Conservation (phyloP, 1,140 invertebrate genomes). For the Tribolium castaneum region DNA sequence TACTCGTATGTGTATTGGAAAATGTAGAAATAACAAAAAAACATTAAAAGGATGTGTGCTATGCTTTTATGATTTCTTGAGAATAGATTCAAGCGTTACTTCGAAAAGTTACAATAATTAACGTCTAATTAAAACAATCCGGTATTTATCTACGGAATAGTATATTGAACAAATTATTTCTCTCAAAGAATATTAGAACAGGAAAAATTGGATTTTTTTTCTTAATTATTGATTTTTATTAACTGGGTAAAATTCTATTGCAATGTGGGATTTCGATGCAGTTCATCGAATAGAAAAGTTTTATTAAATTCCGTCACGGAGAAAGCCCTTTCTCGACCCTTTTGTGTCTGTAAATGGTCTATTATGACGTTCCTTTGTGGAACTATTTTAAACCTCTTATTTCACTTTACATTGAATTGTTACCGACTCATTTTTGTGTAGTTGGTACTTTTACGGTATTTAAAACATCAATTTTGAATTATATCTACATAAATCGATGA, state of each 20-base stretch:
- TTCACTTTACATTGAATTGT: background rate
- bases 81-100: too few relatives aligned
- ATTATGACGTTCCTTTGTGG: constrained; percentile 1
- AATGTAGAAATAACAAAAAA: too few relatives aligned
- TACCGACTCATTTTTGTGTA: background rate
- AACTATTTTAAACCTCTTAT: constrained; percentile 26
- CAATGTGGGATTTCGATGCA: background rate
- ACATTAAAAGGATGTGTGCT: too few relatives aligned
- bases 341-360: constrained; percentile 23
- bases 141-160: too few relatives aligned
- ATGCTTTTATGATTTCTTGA: too few relatives aligned
- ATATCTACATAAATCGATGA: background rate
- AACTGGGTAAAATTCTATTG: background rate
- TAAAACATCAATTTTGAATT: background rate
- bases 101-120: too few relatives aligned
- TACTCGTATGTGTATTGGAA: too few relatives aligned
- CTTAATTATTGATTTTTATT: too few relatives aligned
- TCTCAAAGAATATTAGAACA: too few relatives aligned
- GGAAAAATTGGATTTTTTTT: background rate
- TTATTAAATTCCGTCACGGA: constrained; percentile 4
- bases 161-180: too few relatives aligned
- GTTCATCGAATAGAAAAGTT: constrained; percentile 13
- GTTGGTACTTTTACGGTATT: background rate
- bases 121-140: too few relatives aligned
- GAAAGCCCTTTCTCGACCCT: background rate